phyloP scores from a whole-genome alignment of 2,113 vertebrate species.

The Hypocryptadius cinnamomeus region DNA sequence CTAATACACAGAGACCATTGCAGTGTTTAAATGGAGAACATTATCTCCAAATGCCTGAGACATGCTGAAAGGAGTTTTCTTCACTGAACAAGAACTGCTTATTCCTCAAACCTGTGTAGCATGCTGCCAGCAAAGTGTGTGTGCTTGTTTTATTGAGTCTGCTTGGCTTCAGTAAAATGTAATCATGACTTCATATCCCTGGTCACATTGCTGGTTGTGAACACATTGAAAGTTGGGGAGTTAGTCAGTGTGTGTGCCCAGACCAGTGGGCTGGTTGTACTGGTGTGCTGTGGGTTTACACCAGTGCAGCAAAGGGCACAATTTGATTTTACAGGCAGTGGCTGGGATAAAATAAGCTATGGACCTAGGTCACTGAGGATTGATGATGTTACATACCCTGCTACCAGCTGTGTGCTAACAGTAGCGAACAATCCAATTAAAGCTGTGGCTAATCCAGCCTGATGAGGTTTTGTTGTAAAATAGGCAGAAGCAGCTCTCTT shows the following conservation, averaged over 20 bases:
- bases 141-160: not conserved
- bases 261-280: not conserved
- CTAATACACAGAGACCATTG: not conserved
- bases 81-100: not conserved
- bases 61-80: not conserved
- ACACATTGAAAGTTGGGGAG: not conserved
- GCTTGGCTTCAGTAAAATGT: not conserved
- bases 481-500: not conserved
- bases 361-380: accelerated
- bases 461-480: not conserved
- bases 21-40: not conserved
- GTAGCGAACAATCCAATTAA: not conserved
- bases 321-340: not conserved
- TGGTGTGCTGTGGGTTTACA: not conserved
- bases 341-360: not conserved
- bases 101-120: not conserved
- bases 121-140: accelerated
- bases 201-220: not conserved
- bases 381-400: not conserved
- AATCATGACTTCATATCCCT: not conserved
- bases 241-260: not conserved
- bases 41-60: not conserved
- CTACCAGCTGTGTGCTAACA: not conserved
- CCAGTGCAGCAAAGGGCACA: not conserved
- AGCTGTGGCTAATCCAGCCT: not conserved